Conservation (phyloP, 2,113 vertebrate genomes). For the Lipotes vexillifer region DNA sequence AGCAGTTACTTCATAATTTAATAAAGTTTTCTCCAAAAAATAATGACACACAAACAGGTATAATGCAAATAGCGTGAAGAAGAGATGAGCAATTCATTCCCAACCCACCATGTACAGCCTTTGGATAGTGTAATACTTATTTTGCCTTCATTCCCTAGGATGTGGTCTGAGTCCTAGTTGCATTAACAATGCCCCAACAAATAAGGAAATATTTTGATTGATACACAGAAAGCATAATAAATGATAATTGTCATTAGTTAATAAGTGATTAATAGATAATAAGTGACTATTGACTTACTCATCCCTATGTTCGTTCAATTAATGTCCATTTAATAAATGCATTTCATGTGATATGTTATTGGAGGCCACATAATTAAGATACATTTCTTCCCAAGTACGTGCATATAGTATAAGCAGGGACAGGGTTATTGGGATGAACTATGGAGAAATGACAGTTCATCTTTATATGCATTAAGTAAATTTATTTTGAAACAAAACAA, state of each 20-base stretch:
- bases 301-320: neutral
- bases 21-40: neutral
- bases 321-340: neutral
- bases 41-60: neutral
- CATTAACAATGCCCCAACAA: neutral
- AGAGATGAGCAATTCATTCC: neutral
- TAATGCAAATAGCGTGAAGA: neutral
- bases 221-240: neutral
- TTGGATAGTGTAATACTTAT: neutral
- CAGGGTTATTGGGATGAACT: neutral
- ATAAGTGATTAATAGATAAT: neutral
- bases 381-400: neutral
- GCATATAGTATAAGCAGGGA: neutral
- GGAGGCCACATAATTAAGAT: neutral
- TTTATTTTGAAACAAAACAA: neutral
- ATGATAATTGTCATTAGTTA: neutral
- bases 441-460: neutral
- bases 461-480: neutral
- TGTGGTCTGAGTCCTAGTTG: neutral
- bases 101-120: neutral
- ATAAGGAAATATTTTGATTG: neutral
- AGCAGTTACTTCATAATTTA: neutral
- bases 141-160: neutral
- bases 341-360: neutral
- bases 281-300: neutral